Evolutionary conservation across 2,888 invertebrate species (phyloP).

Genomic region (Pammene fasciana): DNA sequence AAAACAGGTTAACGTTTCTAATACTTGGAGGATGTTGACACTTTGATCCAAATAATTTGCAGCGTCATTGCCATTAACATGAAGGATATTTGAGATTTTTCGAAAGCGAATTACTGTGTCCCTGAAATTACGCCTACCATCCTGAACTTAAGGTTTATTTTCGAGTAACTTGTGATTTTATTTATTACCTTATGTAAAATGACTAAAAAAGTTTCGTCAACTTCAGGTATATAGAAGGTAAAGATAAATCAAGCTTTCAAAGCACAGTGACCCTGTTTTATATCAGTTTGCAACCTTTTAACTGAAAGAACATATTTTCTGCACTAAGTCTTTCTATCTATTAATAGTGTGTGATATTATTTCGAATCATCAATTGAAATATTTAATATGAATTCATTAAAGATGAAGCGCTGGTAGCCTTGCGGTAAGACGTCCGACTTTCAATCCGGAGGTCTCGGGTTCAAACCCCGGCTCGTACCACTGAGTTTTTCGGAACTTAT

Average conservation of each 20-base stretch:
- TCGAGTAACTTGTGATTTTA: not conserved
- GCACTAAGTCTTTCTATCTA: not conserved
- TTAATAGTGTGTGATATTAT: not conserved
- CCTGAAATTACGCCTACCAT: not conserved
- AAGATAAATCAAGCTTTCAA: not conserved
- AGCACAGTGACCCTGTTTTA: not conserved
- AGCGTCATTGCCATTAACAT: constrained; percentile 7
- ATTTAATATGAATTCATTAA: constrained; percentile 3
- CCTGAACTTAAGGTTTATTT: not conserved
- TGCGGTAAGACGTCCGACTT: no score
- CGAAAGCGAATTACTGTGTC: not conserved
- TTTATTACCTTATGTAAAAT: not conserved
- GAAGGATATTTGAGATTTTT: not conserved
- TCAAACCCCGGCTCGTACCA: no score
- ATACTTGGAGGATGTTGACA: not conserved
- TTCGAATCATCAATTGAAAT: not conserved
- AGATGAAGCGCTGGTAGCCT: no score
- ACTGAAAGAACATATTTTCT: not conserved
- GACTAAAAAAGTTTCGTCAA: not conserved
- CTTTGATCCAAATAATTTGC: constrained; percentile 8
- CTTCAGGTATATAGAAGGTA: not conserved
- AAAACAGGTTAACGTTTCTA: constrained; percentile 8
- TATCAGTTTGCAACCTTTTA: not conserved
- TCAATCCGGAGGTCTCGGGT: no score
- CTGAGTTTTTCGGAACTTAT: no score